Base-by-base conservation (phyloP, 2,888 invertebrate genomes). In the Drosophila rubida region DNA sequence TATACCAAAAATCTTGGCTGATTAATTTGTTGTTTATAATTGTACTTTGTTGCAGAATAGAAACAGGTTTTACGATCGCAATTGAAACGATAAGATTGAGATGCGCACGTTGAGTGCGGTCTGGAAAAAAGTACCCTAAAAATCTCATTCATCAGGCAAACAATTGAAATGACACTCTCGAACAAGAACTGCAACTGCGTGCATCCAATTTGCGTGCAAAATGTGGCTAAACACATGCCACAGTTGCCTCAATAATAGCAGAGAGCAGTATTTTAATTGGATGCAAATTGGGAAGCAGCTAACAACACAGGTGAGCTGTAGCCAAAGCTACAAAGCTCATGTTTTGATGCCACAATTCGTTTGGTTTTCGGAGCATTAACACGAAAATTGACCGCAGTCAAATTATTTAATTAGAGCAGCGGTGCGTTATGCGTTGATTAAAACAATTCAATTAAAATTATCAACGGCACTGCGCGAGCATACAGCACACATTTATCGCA, bases 391-490 rank as follows among this genome's bases (percentile, higher is more conserved):
- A 80, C 83, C 80, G 62, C 83, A 86, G 45, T 55, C 65, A 54
- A 72, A 72, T 66, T 49, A 55, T 69, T 69, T 46, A 27, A 60
- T 48, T 35, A 42, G 80, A 60, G 58, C 58, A 60, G 27, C 49
- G 45, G 25, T 42, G 61, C 64, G 48, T 62, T 53, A 46, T 62
- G 44, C 51, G 54, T 72, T 80, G 85, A 78, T 87, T 74, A 62
- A 65, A 82, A 71, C 68, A 75, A 78, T 81, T 81, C 67, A 82
- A 84, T 84, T 80, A 66, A 72, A 72, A 50, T 27, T 64, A 37
- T 65, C 58, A 73, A 60, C 45, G 53, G 30, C 69, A 57, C 54
- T 57, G 57, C 25, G 61, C 54, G 60, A 54, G 57, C 54, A 37
- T 7, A 41, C 27, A 23, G 46, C 66, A 66, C 49, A 32, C 23